Base-by-base conservation (phyloP, 1,140 invertebrate species). In the Charaxes varanes region DNA sequence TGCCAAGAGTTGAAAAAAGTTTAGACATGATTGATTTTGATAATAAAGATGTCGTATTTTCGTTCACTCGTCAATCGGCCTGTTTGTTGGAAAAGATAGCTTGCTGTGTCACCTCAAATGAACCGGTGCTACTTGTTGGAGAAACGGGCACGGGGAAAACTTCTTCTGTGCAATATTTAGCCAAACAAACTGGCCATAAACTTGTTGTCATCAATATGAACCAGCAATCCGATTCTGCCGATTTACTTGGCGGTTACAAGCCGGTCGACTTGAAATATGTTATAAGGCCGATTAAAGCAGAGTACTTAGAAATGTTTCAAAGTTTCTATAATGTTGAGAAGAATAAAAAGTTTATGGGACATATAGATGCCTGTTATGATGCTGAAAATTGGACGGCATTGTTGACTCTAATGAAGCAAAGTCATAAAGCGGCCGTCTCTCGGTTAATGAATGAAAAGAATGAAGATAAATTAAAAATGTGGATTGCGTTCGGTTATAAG, bases 91-190 rank as follows among this genome's bases (percentile, higher is more conserved):
- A 99, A 85, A 88, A 91, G 18, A 90, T 99, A 14, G 90, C 92
- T 5, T 91, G 91, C 38, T 94, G 93, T 71, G 89, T 99, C 0
- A 84, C 82, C 2, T 87, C 92, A 31, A 90, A 91, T 19, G 98
- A 99, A 79, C 95, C 97, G 0, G 94, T 99, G 2, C 81, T 99
- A 4, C 81, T 99, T 3, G 96, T 99, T 0, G 98, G 98, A 28
- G 98, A 99, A 85, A 99, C 98, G 0, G 98, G 98, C 24, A 97
- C 96, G 6, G 98, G 98, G 6, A 99, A 99, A 86, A 99, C 98
- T 0, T 95, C 95, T n/a, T 91, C 93, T 0, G 88, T 99, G 16
- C 98, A 99, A 71, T 96, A 94, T 74, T 83, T 99, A 10, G 95
- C 97, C 0, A 87, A 91, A 48, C 89, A 92, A 47, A 90, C 93